Evolutionary conservation across 1,140 invertebrate genomes (phyloP), one percentile per base, ranked within the genome.

Genomic region (Caenorhabditis elegans): DNA sequence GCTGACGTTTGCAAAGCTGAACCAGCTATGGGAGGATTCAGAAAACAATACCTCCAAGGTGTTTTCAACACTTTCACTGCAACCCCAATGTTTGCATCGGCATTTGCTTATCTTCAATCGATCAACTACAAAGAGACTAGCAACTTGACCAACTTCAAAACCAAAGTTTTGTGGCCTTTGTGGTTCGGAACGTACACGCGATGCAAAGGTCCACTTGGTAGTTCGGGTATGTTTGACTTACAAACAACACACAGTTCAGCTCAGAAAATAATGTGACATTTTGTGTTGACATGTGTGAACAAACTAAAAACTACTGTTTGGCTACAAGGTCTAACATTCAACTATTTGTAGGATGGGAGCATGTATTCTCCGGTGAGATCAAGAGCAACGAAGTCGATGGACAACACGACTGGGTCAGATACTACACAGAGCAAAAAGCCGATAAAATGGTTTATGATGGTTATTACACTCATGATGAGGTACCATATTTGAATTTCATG

Each of bases 351-450:
- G 86, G 86, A 51, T 87, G 76, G 65, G 91, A 92, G 80, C 91
- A 92, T 87, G 91, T 92, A n/a, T 92, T 91, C 89, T 89, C 91
- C 76, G 91, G 91, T 36, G 91, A 92, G 85, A 88, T 85, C 8
- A 86, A 90, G 55, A 84, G 87, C 1, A 85, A 89, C 80, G 88
- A 22, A 31, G 88, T 92, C 46, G 90, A 91, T 79, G 91, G 91
- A 19, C 89, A 92, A 36, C 91, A 92, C 84, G 91, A 92, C 85
- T 92, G 91, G 91, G 87, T 91, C 19, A 90, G 91, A 84, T 91
- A 91, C 83, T 92, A 91, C 85, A 84, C 91, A 13, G 88, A 90
- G 75, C 91, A 92, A 80, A 91, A 91, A 84, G 86, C 85, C 28
- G 91, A 90, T 10, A 86, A 90, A 19, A 90, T 92, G 55, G 86